Base-by-base conservation (phyloP, 2,888 invertebrate species). In the Incurvaria masculella region DNA sequence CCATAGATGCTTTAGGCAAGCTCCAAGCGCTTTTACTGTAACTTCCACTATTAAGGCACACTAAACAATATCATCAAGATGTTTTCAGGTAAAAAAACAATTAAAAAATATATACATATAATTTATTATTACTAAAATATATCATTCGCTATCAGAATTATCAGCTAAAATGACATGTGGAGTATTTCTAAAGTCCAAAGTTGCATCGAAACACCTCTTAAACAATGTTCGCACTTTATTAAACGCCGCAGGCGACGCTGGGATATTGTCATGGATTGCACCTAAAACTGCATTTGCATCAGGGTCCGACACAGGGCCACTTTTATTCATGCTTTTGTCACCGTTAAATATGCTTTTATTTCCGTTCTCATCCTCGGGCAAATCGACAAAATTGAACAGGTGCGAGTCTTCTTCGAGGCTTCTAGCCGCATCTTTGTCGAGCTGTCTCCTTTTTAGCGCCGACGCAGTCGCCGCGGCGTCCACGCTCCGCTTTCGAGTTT, bases 181-280 rank as follows among this genome's bases (percentile, higher is more conserved):
- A 38, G 84, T 79, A 51, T 81, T 80, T 55, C 75, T 73, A 8
- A 84, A 81, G 57, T 87, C 81, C 59, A 84, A 86, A n/a, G 89
- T 89, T 42, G 81, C 72, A 65, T 89, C 86, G 66, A 88, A 89
- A 63, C 89, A 89, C 51, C 87, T 81, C 52, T 82, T 82, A 59
- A 91, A 90, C 47, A 89, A 82, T 1, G 81, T 71, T 60, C 83
- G 81, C 1, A 86, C 84, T 52, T 74, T 75, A 44, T 76, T 79
- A 20, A 79, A 82, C 4, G 81, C 75, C 48, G 84, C 73, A 6
- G 87, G 86, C 4, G 87, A 85, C 26, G 68, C 76, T 38, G 83
- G 82, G 42, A 86, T 74, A 17, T 75, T 40, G 44, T 49, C 47
- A 47, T 44, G 46, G 14, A 33, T 43, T 2, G 16, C 23, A 21